Base-by-base conservation (phyloP, 2,888 invertebrate genomes). In the Lepidonotus clava region DNA sequence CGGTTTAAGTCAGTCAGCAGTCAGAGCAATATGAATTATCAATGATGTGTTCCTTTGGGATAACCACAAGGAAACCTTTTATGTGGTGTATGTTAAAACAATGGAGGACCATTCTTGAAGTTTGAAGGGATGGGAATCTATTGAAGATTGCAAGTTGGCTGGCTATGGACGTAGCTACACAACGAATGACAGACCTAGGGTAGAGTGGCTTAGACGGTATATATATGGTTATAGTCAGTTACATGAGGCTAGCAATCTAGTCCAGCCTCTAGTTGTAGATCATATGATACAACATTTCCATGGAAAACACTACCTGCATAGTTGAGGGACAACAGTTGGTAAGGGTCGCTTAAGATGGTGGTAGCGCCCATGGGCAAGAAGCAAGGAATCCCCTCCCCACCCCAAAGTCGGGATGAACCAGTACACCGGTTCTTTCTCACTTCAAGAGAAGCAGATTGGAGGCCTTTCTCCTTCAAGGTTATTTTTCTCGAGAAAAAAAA, bases 31-130 rank as follows among this genome's bases (percentile, higher is more conserved):
- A 2, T 53, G 11, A 53, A 53, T 1, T 53, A 2, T 53, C 53
- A 18, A 53, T 18, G 2, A 18, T 53, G n/a, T n/a, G n/a, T n/a
- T 53, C 4, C 53, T 46, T 46, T 46, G 46, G 6, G 46, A n/a
- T 46, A 46, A 18, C 46, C 46, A 18, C 46, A 46, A 6, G 6
- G 6, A 11, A 11, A 6, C 18, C 8, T 46, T 46, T 46, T 46
- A 11, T 6, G 6, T 46, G 8, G 6, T 46, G 8, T 6, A 11
- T 46, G 24, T 61, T 61, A 61, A 61, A 4, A 2, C 24, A 61
- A 2, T 28, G 61, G 38, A 34, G 71, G 71, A 71, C 71, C 71
- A 71, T 71, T 71, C 71, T 71, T 71, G 71, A 71, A 71, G 71
- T 71, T 71, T 71, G 71, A 71, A 18, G 34, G 71, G 71, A 14